These are phyloP conservation scores for Copidosoma floridanum DNA, from an alignment of 1,140 invertebrate genomes.

Conservation along the genomic window DNA sequence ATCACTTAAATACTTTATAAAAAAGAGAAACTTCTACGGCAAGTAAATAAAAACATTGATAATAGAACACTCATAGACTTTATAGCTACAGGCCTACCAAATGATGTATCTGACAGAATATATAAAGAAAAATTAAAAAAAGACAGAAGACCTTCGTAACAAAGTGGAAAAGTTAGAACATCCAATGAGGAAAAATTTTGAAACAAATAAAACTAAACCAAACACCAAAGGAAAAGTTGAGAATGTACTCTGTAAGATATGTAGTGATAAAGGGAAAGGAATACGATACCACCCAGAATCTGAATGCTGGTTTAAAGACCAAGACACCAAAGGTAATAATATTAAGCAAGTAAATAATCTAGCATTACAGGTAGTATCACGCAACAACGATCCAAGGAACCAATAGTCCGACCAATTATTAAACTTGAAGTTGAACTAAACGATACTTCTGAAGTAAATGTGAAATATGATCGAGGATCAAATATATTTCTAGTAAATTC, in stretches of 20 bases:
- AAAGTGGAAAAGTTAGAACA: neutral
- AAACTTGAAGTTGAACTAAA: slow-evolving; percentile 36
- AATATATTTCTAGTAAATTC: slow-evolving; percentile 35
- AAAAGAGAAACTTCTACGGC: neutral
- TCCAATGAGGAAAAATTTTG: neutral
- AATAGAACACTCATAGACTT: neutral
- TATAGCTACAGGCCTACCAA: neutral
- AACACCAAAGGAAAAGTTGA: neutral
- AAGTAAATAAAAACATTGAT: slow-evolving; percentile 6
- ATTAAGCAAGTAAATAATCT: slow-evolving; percentile 37
- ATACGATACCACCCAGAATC: slow-evolving; percentile 32
- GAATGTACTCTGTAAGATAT: slow-evolving; percentile 31
- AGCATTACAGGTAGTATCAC: slow-evolving; percentile 31
- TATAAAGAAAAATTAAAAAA: neutral
- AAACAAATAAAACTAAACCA: neutral
- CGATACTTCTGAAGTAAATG: slow-evolving; percentile 33
- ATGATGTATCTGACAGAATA: neutral
- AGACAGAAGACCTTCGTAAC: neutral
- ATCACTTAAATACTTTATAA: slow-evolving; percentile 3
- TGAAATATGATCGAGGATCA: slow-evolving; percentile 33
- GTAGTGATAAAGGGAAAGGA: slow-evolving; percentile 36
- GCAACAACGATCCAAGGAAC: slow-evolving; percentile 37
- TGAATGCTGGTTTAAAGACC: slow-evolving; percentile 33
- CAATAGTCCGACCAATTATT: slow-evolving; percentile 39
- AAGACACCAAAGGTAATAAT: slow-evolving; percentile 13